phyloP scores from a whole-genome alignment of 2,797 vertebrate species.

The Podarcis siculus region DNA sequence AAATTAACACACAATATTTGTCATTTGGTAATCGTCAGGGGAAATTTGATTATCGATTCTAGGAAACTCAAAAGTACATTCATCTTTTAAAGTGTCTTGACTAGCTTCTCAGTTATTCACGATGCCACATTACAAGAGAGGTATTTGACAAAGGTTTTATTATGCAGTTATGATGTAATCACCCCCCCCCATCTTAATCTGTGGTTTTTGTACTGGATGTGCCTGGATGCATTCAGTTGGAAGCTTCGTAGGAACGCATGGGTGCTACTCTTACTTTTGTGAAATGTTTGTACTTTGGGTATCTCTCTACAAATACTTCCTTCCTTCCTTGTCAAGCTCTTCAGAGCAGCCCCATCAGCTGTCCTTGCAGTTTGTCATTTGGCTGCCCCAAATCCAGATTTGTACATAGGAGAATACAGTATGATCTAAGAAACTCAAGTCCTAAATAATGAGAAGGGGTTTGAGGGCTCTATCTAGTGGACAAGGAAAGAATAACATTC shows the following conservation, averaged over 20 bases:
- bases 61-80: too few species aligned
- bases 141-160: not conserved
- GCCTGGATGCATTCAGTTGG: not conserved
- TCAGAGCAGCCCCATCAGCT: not conserved
- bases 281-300: too few species aligned
- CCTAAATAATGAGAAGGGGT: not conserved
- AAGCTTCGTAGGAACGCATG: not conserved
- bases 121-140: not conserved
- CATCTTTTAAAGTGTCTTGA: too few species aligned
- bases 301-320: too few species aligned
- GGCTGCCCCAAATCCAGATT: not conserved
- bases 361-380: not conserved
- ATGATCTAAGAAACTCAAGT: not conserved
- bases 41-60: too few species aligned
- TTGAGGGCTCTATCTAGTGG: constrained; percentile 16
- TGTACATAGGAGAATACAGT: not conserved
- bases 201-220: not conserved
- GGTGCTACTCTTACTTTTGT: too few species aligned
- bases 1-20: not conserved
- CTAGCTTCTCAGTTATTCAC: too few species aligned
- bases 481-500: not conserved
- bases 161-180: too few species aligned
- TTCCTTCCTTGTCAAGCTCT: not conserved
- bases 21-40: not conserved
- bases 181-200: not conserved